These are phyloP conservation scores for Oceanodroma tethys DNA, from an alignment of 2,113 vertebrate genomes.

Conservation along the genomic window DNA sequence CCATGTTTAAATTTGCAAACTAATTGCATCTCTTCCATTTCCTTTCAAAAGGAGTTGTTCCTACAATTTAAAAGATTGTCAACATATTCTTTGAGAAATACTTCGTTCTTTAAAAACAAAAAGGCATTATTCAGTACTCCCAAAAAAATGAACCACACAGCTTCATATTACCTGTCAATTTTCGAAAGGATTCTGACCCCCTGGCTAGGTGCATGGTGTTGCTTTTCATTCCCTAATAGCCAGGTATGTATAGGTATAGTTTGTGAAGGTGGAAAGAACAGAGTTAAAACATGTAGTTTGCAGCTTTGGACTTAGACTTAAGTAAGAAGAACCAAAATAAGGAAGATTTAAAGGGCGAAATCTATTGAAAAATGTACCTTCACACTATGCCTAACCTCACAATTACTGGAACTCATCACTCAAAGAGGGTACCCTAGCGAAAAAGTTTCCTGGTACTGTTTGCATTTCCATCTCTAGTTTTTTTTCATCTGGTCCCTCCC, in stretches of 20 bases:
- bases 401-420: background rate
- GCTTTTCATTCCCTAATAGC: background rate
- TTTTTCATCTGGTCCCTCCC: background rate
- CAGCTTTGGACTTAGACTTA: background rate
- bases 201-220: background rate
- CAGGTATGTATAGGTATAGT: background rate
- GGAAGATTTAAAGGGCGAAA: background rate
- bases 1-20: conserved; percentile 54
- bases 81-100: background rate
- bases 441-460: background rate
- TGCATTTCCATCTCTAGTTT: background rate
- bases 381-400: background rate
- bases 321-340: background rate
- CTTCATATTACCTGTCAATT: background rate
- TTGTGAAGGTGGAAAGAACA: background rate
- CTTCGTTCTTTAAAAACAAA: background rate
- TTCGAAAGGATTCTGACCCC: background rate
- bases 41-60: conserved; percentile 53
- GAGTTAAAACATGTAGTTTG: background rate
- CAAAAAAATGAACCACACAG: conserved; percentile 7
- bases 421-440: background rate
- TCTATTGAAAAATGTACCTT: background rate
- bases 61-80: conserved; percentile 49
- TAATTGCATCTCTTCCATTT: conserved; percentile 68
- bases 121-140: background rate